A percentile compares a stretch with the other conserved stretches of the same genome.
phyloP scores from a whole-genome alignment of 2,113 vertebrate species.

The Urocitellus parryii region DNA sequence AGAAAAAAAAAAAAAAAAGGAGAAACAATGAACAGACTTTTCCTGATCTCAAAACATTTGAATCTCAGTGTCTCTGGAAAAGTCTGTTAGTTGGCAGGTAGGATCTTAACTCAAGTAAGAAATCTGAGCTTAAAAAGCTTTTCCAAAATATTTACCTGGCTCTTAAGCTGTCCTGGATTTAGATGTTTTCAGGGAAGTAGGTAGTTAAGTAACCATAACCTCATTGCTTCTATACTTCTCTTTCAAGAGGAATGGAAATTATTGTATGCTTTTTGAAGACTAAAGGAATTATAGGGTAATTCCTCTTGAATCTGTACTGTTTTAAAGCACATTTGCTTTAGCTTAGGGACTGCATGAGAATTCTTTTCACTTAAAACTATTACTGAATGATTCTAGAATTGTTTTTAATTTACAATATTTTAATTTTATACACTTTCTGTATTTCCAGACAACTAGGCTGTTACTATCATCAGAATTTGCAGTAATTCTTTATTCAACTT shows the following conservation, averaged over 20 bases:
- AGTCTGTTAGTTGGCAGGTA: constrained; percentile 65
- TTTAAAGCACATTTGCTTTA: neutral
- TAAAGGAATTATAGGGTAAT: constrained; percentile 47
- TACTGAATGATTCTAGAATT: neutral
- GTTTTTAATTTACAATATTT: neutral
- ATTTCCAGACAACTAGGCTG: neutral
- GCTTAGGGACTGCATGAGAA: neutral
- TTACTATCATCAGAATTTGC: neutral
- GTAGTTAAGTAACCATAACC: constrained; percentile 58
- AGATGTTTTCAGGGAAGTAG: constrained; percentile 66
- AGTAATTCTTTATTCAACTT: neutral
- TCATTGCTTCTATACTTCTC: constrained; percentile 25
- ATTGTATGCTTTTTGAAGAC: constrained; percentile 16
- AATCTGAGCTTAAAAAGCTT: constrained; percentile 74
- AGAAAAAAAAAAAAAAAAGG: constrained; percentile 42
- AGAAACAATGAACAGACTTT: constrained; percentile 57
- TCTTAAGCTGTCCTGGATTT: constrained; percentile 67
- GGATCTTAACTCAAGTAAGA: constrained; percentile 66
- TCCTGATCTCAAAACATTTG: constrained; percentile 57
- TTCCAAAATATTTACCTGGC: constrained; percentile 63
- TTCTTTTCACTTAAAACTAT: neutral
- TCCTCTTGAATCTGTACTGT: neutral
- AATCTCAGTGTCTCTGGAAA: constrained; percentile 60
- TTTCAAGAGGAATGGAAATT: constrained; percentile 34
- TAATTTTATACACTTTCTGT: neutral